Evolutionary conservation across 1,140 invertebrate species (phyloP), one percentile per base, ranked within the genome.

Genomic region (Drosophila persimilis): DNA sequence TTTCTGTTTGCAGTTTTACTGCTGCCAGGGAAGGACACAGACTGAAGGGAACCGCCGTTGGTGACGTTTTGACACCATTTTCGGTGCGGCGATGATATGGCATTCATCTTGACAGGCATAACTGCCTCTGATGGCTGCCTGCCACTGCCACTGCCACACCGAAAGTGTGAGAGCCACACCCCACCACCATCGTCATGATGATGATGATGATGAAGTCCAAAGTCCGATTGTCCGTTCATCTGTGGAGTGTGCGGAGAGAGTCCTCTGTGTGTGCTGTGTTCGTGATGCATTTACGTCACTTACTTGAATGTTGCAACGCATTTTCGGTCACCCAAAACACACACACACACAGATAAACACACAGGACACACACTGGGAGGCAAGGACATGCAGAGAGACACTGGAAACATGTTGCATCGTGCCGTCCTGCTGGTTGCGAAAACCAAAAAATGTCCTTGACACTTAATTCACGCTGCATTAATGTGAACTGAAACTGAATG

Each of bases 91-190:
- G 61, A 90, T 90, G 86, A 90, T 90, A 90, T 80, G 78, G 76
- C 81, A 90, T 90, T 90, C 86, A 90, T 90, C 86, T 86, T 86
- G 86, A 90, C 86, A 90, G 86, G 75, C 88, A 89, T 88, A 88
- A 89, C 84, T 88, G 84, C 67, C 73, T 52, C 71, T 72, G 66
- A 66, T 76, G 75, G 58, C 43, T 70, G 48, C 57, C 20, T 47
- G 29, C 43, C 9, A 20, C 52, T 29, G 29, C 59, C 15, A 39
- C 52, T 29, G 29, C 58, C 15, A 22, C 35, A 39, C 35, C 11
- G 4, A 13, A 3, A 8, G 66, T 29, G 24, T 63, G 13, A 20
- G 59, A 8, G 45, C 59, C 51, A 26, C 29, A 46, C 43, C 24
- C 22, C 17, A 44, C 39, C 57, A 76, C 39, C 57, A 76, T 45